Percentiles rank a stretch among this genome's conserved stretches.
Evolutionary conservation across 1,140 invertebrate genomes (phyloP).

Genomic region (Drosophila carrolli): DNA sequence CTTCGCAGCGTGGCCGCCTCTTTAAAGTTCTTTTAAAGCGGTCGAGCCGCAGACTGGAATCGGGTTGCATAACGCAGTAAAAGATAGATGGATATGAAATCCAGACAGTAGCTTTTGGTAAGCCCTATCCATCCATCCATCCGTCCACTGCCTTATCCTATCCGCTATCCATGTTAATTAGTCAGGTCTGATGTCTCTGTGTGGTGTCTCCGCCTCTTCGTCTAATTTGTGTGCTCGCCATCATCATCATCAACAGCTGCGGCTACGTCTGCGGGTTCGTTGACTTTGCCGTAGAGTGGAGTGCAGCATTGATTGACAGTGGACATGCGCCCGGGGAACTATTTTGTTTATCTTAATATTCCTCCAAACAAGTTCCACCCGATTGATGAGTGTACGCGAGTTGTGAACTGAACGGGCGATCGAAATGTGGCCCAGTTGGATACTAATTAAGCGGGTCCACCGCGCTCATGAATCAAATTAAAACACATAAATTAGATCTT

Average conservation of each 20-base stretch:
- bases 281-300: constrained; percentile 53
- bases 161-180: constrained; percentile 68
- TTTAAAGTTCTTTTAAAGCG: constrained; percentile 35
- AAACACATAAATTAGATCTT: constrained; percentile 17
- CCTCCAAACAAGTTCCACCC: constrained; percentile 45
- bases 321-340: constrained; percentile 60
- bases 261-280: constrained; percentile 47
- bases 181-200: constrained; percentile 51
- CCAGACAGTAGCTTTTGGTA: constrained; percentile 25
- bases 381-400: constrained; percentile 29
- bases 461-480: constrained; percentile 22
- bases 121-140: neutral
- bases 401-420: constrained; percentile 19
- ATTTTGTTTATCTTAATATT: constrained; percentile 47
- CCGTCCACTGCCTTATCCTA: constrained; percentile 8
- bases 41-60: constrained; percentile 3
- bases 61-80: constrained; percentile 25
- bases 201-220: constrained; percentile 29
- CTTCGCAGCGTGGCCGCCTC: constrained; percentile 30
- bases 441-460: constrained; percentile 27
- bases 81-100: constrained; percentile 34
- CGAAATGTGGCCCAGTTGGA: constrained; percentile 21
- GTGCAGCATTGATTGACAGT: constrained; percentile 80
- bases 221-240: constrained; percentile 74
- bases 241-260: constrained; percentile 49